Base-by-base conservation (phyloP, 2,113 vertebrate species). In the Pygathrix nemaeus region DNA sequence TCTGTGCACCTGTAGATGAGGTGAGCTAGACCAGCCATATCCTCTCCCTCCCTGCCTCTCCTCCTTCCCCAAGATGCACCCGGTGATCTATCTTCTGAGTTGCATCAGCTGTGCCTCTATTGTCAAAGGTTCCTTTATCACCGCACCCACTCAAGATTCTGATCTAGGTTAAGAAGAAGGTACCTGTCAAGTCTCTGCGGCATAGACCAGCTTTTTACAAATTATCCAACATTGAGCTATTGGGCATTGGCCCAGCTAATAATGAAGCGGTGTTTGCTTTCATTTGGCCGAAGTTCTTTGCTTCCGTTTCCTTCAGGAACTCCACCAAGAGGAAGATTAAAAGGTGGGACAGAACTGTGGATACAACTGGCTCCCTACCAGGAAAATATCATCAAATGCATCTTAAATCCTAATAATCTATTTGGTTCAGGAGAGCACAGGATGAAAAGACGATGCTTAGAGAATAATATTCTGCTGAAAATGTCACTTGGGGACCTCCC, bases 11-110 rank as follows among this genome's bases (percentile, higher is more conserved):
- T 78, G n/a, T 66, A 20, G 43, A 2, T 45, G 12, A 68, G 72
- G 2, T 45, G 55, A 87, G 38, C n/a, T 64, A n/a, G 10, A 18
- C 21, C 23, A 7, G 32, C 43, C 25, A 3, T 1, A 25, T 20
- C 7, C 17, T 30, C 6, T 61, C 17, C 0, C 18, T 6, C 30
- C 4, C 23, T 32, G 3, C 6, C 27, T 43, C 45, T 9, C 21
- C 7, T 17, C 10, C 32, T n/a, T 21, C 20, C 23, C n/a, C 43
- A 2, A 0, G 4, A 5, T 7, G 4, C 45, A 27, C 16, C 0
- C 5, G 9, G 8, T 14, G 11, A 8, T 55, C n/a, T 20, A 3
- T 38, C 30, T 38, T 21, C 17, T 64, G 59, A 75, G 50, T 23
- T 4, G 13, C 0, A 21, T 18, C 55, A 52, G 35, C 38, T 32